Evolutionary conservation across 2,113 vertebrate genomes (phyloP).

Genomic region (Phodopus roborovskii): DNA sequence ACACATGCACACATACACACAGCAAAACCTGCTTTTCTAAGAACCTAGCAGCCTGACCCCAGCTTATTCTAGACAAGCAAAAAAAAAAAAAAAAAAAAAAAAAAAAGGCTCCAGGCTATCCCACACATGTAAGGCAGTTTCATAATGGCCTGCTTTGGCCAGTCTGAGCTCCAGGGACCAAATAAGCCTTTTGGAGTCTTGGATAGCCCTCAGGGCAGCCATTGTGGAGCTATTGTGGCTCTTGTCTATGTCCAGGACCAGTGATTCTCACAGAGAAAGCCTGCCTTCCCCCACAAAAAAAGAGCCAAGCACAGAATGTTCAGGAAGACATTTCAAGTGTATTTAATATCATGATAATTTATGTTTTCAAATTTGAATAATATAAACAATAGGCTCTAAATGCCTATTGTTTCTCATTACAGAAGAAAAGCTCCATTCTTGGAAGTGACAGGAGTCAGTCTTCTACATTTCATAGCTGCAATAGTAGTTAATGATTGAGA

Average conservation of each 20-base stretch:
- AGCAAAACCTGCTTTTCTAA: slow-evolving; percentile 28
- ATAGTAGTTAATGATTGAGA: background rate
- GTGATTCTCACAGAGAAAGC: background rate
- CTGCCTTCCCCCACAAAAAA: background rate
- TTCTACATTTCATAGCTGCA: background rate
- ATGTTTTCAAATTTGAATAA: slow-evolving; percentile 22
- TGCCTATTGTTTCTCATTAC: background rate
- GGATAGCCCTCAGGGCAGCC: background rate
- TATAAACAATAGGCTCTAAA: background rate
- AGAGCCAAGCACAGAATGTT: background rate
- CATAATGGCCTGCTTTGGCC: background rate
- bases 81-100: too few species aligned
- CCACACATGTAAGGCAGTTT: background rate
- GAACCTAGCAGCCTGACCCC: background rate
- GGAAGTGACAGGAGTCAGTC: background rate
- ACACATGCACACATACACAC: background rate
- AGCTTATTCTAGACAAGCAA: slow-evolving; percentile 20
- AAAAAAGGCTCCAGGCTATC: background rate
- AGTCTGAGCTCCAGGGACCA: background rate
- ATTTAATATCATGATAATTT: slow-evolving; percentile 25
- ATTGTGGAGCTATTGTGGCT: background rate
- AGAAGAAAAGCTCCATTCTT: slow-evolving; percentile 26
- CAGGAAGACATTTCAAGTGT: background rate
- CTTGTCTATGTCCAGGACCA: background rate
- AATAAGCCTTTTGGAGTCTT: background rate